phyloP scores from a whole-genome alignment of 2,113 vertebrate genomes.

The Phalacrocorax aristotelis region DNA sequence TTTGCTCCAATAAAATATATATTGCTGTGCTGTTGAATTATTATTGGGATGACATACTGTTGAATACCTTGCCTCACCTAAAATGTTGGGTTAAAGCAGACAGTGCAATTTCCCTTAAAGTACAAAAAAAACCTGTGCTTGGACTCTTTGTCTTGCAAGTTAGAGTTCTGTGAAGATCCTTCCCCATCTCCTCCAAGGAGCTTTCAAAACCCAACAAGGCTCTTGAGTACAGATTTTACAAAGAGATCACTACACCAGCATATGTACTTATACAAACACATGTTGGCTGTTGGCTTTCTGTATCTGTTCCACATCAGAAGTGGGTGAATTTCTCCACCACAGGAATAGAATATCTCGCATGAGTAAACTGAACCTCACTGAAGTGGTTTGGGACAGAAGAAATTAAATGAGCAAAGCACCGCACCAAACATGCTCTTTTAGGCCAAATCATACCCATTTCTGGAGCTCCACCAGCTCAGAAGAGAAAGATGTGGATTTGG shows the following conservation, averaged over 20 bases:
- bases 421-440: conserved; percentile 27
- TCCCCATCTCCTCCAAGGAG: background rate
- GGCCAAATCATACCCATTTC: conserved; percentile 37
- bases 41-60: background rate
- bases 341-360: conserved; percentile 38
- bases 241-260: background rate
- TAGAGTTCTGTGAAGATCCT: background rate
- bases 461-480: background rate
- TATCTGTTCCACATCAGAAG: conserved; percentile 60
- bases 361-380: conserved; percentile 55
- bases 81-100: background rate
- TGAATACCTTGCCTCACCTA: background rate
- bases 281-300: conserved; percentile 24
- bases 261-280: conserved; percentile 32
- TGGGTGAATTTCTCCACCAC: conserved; percentile 41
- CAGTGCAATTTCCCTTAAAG: background rate
- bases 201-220: conserved; percentile 9
- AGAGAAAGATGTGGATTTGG: conserved; percentile 48
- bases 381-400: conserved; percentile 62
- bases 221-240: conserved; percentile 24
- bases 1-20: background rate
- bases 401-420: conserved; percentile 36
- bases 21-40: background rate
- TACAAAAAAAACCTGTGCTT: background rate
- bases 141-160: background rate